A percentile compares a stretch with the other conserved stretches of the same genome.
Conservation (phyloP, 2,888 invertebrate genomes). For the Ectobius pallidus region DNA sequence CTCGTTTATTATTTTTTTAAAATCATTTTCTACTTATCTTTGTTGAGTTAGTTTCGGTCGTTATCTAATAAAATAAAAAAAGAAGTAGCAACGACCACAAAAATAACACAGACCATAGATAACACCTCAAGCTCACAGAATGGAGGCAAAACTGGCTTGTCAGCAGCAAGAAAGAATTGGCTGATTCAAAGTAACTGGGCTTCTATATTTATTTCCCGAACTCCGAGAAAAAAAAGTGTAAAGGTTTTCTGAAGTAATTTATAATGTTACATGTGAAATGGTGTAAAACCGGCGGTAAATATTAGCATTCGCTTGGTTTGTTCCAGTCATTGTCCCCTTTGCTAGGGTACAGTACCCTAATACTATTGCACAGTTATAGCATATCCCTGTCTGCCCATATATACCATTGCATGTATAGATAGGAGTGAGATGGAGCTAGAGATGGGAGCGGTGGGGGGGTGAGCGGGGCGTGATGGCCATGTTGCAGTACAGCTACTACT, state of each 20-base stretch:
- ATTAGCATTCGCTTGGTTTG: slow-evolving; percentile 30
- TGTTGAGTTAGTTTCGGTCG: too few species aligned
- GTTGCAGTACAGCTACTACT: slow-evolving; percentile 23
- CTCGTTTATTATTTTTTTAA: too few species aligned
- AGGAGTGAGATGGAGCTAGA: neutral
- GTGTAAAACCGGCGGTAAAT: slow-evolving; percentile 38
- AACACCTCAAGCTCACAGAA: too few species aligned
- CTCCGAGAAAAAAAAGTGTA: slow-evolving; percentile 12
- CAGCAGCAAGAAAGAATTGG: too few species aligned
- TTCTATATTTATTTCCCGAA: neutral
- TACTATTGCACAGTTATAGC: slow-evolving; percentile 27
- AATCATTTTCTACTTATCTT: too few species aligned
- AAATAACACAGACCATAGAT: too few species aligned
- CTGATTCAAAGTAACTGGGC: too few species aligned
- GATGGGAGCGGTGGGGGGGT: neutral
- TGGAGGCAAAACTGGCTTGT: too few species aligned
- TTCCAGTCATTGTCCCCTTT: neutral
- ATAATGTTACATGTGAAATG: slow-evolving; percentile 34
- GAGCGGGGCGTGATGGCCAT: slow-evolving; percentile 6
- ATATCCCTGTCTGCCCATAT: slow-evolving; percentile 21
- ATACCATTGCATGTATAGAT: neutral
- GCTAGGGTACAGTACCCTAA: slow-evolving; percentile 7
- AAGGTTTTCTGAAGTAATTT: slow-evolving; percentile 32
- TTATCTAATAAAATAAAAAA: too few species aligned
- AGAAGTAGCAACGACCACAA: too few species aligned